Conservation (phyloP, 2,797 vertebrate genomes). For the Pachyuromys duprasi region DNA sequence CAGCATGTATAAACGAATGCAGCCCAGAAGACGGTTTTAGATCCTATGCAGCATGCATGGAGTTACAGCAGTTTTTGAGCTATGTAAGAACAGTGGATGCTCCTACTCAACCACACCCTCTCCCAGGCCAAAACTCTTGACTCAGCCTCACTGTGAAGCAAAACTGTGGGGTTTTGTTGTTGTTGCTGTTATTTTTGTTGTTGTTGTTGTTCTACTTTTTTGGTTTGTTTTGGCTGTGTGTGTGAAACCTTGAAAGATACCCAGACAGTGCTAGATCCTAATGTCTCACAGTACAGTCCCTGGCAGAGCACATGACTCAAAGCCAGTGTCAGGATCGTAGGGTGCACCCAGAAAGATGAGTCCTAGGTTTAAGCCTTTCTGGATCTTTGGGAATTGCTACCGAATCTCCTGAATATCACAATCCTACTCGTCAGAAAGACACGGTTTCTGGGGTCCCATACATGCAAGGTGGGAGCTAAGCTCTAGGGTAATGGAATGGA, state of each 20-base stretch:
- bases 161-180: background rate
- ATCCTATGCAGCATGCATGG: background rate
- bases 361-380: background rate
- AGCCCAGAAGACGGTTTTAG: background rate
- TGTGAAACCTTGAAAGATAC: background rate
- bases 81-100: background rate
- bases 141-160: background rate
- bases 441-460: background rate
- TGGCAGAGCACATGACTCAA: background rate
- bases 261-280: no score
- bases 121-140: background rate
- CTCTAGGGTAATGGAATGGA: background rate
- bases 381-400: background rate
- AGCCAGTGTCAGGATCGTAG: rapidly evolving
- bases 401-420: background rate
- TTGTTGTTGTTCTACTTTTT: no score
- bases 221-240: no score
- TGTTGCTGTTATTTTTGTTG: background rate
- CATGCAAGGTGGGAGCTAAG: background rate
- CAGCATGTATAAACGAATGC: background rate
- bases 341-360: background rate
- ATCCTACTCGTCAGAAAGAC: background rate
- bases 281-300: background rate
- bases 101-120: background rate
- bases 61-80: background rate